Conservation (phyloP, 1,140 invertebrate species). For the Thaumetopoea pityocampa region DNA sequence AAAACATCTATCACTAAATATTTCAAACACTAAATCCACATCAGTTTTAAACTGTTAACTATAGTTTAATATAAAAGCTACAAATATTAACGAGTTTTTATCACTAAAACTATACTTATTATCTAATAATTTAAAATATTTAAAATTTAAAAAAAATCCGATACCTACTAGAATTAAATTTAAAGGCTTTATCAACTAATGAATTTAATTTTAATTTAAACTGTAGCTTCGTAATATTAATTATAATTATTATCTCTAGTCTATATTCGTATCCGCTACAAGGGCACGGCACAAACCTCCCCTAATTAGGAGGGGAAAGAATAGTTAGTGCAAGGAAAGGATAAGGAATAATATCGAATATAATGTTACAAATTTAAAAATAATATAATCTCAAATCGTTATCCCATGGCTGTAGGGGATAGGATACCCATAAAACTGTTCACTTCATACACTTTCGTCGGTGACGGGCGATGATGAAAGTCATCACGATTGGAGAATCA, state of each 20-base stretch:
- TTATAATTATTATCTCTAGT: slow-evolving; percentile 1
- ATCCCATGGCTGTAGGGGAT: too few species aligned
- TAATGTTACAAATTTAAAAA: too few species aligned
- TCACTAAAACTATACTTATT: slow-evolving; percentile 7
- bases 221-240: background rate
- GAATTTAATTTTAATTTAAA: too few species aligned
- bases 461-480: background rate
- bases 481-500: background rate
- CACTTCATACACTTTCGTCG: background rate
- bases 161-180: slow-evolving; percentile 7
- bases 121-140: slow-evolving; percentile 2
- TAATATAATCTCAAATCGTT: too few species aligned
- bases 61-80: slow-evolving; percentile 13
- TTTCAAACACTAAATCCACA: slow-evolving; percentile 26
- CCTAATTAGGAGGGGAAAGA: too few species aligned
- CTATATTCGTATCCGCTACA: too few species aligned
- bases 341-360: too few species aligned
- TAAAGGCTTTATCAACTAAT: too few species aligned
- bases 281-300: too few species aligned
- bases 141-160: slow-evolving; percentile 4
- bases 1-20: slow-evolving; percentile 32
- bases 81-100: background rate
- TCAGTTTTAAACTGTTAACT: slow-evolving; percentile 33
- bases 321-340: too few species aligned
- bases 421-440: too few species aligned